Base-by-base conservation (phyloP, 2,113 vertebrate species). In the Gadus macrocephalus region DNA sequence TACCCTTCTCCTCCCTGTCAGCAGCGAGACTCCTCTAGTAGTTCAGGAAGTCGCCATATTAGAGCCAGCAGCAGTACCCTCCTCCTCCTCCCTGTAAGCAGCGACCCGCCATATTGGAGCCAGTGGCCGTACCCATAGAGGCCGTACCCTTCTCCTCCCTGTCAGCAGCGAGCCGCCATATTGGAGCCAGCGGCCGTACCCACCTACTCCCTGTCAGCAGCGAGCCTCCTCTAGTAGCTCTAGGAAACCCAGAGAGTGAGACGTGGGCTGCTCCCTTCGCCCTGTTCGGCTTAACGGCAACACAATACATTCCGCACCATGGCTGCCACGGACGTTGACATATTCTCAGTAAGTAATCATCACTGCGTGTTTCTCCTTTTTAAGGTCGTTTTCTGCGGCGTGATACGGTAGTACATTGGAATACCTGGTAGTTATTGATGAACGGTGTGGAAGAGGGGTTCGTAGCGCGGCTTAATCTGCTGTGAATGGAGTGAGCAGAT, bases 301-400 rank as follows among this genome's bases (percentile, higher is more conserved):
- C 69, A 77, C 70, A 74, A 59, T 38, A 85, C 86, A 89, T 82
- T 85, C 86, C 83, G 49, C 86, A 89, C 89, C 84, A 98, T 97
- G 96, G 96, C 95, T 78, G 94, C 95, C 77, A 93, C 93, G 64
- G 96, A 97, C 74, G 85, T 96, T 76, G 94, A 97, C 79, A 93
- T 94, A 67, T 92, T 93, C 86, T 92, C 93, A 81, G 96, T 97
- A 81, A 93, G 95, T 89, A 66, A 59, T 68, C 25, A 17, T 28
- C 3, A 9, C 7, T 25, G 25, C 14, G 7, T 3, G 0, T 58
- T 60, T 19, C n/a, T 20, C 22, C 11, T n/a, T n/a, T 19, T 62
- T 12, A 42, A 20, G 53, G n/a, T 35, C n/a, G 56, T 64, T 31
- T 64, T 25, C 25, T 12, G 53, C 53, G 12, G 12, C 6, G 12